A percentile compares a stretch with the other conserved stretches of the same genome.
Conservation (phyloP, 2,888 invertebrate genomes). For the Noctua fimbriata region DNA sequence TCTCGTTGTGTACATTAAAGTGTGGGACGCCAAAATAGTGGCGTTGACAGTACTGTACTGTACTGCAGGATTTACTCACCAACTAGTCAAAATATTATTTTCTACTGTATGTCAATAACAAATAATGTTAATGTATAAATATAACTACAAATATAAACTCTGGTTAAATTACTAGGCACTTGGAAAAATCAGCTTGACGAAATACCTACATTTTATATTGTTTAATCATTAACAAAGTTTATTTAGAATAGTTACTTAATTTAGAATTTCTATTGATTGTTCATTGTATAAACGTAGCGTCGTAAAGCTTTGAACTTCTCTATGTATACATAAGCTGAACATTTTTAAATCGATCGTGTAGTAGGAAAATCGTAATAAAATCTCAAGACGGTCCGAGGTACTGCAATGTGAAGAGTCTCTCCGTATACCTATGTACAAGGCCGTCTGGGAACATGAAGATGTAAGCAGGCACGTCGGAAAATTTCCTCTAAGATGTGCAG, state of each 20-base stretch:
- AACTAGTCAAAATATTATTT: background rate
- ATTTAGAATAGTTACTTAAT: too few relatives aligned
- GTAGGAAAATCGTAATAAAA: background rate
- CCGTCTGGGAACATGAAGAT: constrained; percentile 29
- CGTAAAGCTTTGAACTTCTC: background rate
- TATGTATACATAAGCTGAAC: background rate
- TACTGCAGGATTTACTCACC: background rate
- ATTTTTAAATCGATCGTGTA: background rate
- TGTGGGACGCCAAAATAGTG: background rate
- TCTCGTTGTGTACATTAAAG: constrained; percentile 18
- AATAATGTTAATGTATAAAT: constrained; percentile 12
- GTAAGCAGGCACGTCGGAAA: background rate
- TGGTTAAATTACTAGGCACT: constrained; percentile 24
- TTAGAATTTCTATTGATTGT: background rate
- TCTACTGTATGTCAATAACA: constrained; percentile 8
- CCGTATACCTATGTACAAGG: background rate
- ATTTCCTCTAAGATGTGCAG: constrained; percentile 16
- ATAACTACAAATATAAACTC: constrained; percentile 14
- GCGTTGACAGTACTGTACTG: too few relatives aligned
- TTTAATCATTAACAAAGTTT: background rate
- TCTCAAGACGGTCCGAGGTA: constrained; percentile 1
- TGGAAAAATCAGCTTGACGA: constrained; percentile 10
- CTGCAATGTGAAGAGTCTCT: constrained; percentile 9
- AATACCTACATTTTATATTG: background rate
- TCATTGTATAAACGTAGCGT: background rate